Evolutionary conservation across 2,113 vertebrate genomes (phyloP).

Genomic region (Syrmaticus mikado): DNA sequence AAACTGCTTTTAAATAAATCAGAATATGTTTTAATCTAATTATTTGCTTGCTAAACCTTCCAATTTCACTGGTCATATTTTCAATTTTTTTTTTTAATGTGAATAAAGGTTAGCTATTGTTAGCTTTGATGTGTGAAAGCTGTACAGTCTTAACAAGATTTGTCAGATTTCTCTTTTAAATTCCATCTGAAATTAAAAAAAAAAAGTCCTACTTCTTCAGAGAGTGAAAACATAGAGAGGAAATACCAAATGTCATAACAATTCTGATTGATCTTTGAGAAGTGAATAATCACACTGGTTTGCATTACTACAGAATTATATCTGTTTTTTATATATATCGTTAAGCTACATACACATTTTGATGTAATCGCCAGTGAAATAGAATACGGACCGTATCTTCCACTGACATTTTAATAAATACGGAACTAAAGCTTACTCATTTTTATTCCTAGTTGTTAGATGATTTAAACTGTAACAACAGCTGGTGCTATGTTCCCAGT

Average conservation of each 20-base stretch:
- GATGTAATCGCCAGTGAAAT: background rate
- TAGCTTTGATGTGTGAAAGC: background rate
- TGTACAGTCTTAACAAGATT: background rate
- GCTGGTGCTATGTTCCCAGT: background rate
- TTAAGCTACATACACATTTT: background rate
- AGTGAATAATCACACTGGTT: background rate
- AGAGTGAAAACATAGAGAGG: background rate
- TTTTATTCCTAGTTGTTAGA: background rate
- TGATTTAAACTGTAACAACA: background rate
- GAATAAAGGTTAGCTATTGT: background rate
- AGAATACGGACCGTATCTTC: background rate
- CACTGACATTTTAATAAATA: background rate
- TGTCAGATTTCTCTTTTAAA: background rate
- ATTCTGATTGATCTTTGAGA: background rate
- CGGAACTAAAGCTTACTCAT: background rate
- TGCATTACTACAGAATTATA: background rate
- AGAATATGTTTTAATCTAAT: background rate
- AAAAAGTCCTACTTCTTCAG: background rate
- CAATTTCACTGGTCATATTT: background rate
- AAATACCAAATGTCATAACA: background rate
- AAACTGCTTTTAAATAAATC: constrained; percentile 5
- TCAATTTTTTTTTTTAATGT: background rate
- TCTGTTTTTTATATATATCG: background rate
- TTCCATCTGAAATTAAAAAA: background rate
- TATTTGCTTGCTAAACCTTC: background rate